Percentiles rank a stretch among this genome's conserved stretches.
phyloP scores from a whole-genome alignment of 2,797 vertebrate genomes.

The Eidolon dupreanum region DNA sequence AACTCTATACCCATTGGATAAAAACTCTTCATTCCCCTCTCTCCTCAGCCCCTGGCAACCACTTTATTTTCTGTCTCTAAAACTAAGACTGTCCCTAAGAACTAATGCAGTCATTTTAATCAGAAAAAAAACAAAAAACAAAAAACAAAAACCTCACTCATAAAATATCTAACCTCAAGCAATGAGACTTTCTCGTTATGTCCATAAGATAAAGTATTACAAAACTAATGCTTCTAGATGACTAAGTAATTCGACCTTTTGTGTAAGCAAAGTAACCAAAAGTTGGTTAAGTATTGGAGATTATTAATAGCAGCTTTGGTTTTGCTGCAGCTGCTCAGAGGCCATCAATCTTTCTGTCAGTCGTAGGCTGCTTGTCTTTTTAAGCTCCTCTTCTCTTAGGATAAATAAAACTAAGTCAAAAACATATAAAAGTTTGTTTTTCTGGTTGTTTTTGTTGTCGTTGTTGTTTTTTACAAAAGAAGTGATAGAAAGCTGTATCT shows the following conservation, averaged over 20 bases:
- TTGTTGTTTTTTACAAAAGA: neutral
- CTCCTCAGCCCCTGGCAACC: neutral
- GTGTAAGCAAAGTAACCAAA: neutral
- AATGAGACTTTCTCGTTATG: neutral
- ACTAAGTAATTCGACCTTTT: neutral
- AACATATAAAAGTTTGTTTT: neutral
- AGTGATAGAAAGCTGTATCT: neutral
- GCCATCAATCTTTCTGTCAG: neutral
- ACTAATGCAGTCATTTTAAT: slow-evolving; percentile 1
- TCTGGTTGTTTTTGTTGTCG: neutral
- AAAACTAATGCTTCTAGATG: neutral
- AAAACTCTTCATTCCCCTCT: neutral
- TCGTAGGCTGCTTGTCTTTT: neutral
- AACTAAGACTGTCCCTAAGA: neutral
- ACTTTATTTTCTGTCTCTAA: neutral
- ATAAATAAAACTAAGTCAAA: neutral
- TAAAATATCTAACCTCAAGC: slow-evolving; percentile 3
- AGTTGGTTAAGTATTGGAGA: neutral
- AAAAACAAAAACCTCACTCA: neutral
- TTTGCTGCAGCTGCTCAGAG: neutral
- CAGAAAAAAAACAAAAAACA: neutral
- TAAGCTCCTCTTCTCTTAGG: neutral
- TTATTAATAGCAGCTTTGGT: neutral
- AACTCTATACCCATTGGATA: neutral
- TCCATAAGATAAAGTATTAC: neutral